phyloP scores from a whole-genome alignment of 2,113 vertebrate species.

The Dicerorhinus sumatrensis region DNA sequence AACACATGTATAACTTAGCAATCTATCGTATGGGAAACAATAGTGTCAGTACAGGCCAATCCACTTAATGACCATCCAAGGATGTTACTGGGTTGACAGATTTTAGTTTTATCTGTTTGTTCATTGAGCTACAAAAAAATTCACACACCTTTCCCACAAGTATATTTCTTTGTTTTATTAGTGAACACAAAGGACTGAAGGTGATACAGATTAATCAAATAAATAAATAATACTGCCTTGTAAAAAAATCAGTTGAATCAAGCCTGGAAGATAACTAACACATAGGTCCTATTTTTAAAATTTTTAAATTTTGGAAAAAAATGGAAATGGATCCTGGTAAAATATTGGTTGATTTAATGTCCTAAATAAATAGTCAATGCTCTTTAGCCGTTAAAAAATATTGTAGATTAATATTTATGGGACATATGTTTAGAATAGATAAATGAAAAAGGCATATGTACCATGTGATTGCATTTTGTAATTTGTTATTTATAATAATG shows the following conservation, averaged over 20 bases:
- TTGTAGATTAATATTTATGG: background rate
- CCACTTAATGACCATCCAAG: background rate
- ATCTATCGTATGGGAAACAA: background rate
- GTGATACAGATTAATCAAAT: background rate
- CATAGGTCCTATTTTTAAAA: constrained; percentile 19
- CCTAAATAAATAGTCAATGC: constrained; percentile 65
- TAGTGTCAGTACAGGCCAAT: background rate
- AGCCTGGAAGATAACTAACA: background rate
- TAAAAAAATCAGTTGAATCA: constrained; percentile 23
- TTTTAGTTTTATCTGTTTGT: constrained; percentile 40
- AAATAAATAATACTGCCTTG: background rate
- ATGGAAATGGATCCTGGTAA: background rate
- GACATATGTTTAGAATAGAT: background rate
- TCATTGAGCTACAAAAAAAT: background rate
- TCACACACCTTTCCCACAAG: background rate
- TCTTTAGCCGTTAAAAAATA: background rate
- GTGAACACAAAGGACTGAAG: background rate
- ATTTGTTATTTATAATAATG: constrained; percentile 7
- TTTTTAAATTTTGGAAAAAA: constrained; percentile 2
- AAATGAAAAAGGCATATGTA: background rate
- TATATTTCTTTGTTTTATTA: background rate
- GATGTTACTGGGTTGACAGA: background rate
- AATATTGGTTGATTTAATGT: background rate
- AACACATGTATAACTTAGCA: background rate
- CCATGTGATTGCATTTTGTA: background rate